Base-by-base conservation (phyloP, 1,140 invertebrate species). In the Bombus vancouverensis region DNA sequence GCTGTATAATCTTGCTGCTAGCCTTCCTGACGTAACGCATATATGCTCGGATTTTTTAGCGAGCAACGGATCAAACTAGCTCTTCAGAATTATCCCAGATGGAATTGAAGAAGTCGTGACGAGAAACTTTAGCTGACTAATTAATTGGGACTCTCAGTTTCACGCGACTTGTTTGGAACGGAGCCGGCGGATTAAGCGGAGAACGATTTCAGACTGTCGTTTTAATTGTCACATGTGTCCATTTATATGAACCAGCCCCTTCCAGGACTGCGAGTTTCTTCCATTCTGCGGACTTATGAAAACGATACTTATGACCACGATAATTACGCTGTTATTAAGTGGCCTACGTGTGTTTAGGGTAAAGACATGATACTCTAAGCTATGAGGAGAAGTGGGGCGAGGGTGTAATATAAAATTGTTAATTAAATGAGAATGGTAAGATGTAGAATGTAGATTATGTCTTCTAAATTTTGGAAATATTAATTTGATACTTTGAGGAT, bases 1-100 rank as follows among this genome's bases (percentile, higher is more conserved):
- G 91, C 90, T 96, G 95, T 76, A 96, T 96, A 68, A 96, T 96
- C 93, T 95, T 94, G 90, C 93, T 94, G 10, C 93, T 94, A 2
- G 92, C 94, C 93, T 94, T 95, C 94, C 92, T 95, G 80, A 92
- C 84, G 93, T 95, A 95, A 94, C 94, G 94, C 95, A 95, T 95
- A 94, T 93, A 95, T 93, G 83, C 77, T 44, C 75, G 76, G 42
- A 57, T 87, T 68, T 78, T 65, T 74, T 34, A n/a, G 47, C 62
- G 32, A 42, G 18, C 18, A 22, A 65, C 57, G 32, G 28, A 57
- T 72, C 37, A 15, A 73, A 73, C 32, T 28, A 34, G 34, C 62
- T 22, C 42, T 28, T 42, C 34, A 18, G 53, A 12, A n/a, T 32
- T 5, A 12, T 5, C 3, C n/a, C 59, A 9, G 22, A 32, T 25